These are phyloP conservation scores for Sphyrna mokarran DNA, from an alignment of 2,113 vertebrate species.

Conservation along the genomic window DNA sequence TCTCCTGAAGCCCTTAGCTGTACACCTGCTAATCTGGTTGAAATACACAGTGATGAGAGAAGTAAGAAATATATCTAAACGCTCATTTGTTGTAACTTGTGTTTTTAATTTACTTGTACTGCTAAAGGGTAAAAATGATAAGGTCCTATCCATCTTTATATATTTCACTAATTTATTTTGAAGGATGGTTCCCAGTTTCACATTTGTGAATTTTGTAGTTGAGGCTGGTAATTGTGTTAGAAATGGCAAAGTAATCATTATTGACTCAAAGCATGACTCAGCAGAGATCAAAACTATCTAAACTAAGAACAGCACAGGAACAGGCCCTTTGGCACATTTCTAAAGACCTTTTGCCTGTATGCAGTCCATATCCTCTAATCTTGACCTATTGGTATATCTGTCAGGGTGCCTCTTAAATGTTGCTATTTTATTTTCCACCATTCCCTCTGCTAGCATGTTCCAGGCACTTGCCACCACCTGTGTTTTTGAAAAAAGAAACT, in stretches of 20 bases:
- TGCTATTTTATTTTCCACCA: too few relatives aligned
- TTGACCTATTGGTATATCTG: too few relatives aligned
- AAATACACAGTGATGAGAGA: slow-evolving; percentile 70
- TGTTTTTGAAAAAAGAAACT: too few relatives aligned
- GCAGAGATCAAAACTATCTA: neutral
- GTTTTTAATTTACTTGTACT: neutral
- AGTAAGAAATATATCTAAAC: neutral
- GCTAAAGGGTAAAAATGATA: slow-evolving; percentile 28
- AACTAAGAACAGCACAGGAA: too few relatives aligned
- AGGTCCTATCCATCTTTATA: neutral
- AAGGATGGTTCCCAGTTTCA: neutral
- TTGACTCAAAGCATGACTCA: neutral
- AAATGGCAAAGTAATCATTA: neutral
- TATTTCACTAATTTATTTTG: neutral
- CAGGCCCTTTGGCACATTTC: too few relatives aligned
- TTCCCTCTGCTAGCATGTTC: too few relatives aligned
- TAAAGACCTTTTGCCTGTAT: too few relatives aligned
- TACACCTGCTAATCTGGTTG: slow-evolving; percentile 71
- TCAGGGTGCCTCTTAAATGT: too few relatives aligned
- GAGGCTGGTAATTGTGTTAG: neutral
- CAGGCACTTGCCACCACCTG: too few relatives aligned
- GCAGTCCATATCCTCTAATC: too few relatives aligned
- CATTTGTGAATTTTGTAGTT: neutral
- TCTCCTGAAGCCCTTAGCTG: slow-evolving; percentile 60
- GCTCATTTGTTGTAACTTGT: neutral